phyloP scores from a whole-genome alignment of 2,113 vertebrate genomes.

The Oostethus manadensis region DNA sequence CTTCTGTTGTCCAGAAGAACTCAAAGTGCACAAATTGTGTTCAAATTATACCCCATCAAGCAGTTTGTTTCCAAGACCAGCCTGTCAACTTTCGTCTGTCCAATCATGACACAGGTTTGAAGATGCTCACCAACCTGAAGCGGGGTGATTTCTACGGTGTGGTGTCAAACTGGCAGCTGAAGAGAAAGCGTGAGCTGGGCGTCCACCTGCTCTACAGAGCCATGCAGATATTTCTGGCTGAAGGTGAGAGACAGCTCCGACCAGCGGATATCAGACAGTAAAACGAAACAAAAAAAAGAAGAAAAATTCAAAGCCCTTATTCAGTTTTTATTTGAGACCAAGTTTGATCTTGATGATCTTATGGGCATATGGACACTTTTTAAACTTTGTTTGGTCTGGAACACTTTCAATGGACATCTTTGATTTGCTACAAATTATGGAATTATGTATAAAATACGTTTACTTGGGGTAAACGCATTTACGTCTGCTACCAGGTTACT shows the following conservation, averaged over 20 bases:
- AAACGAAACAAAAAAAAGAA: conserved; percentile 1
- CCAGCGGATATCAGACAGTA: conserved; percentile 77
- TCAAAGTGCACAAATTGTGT: too few species aligned
- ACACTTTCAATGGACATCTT: too few species aligned
- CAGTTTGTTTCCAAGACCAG: not conserved
- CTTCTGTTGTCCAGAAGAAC: not conserved
- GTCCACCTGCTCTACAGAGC: conserved; percentile 78
- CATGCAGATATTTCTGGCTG: conserved; percentile 85
- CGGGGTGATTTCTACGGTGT: conserved; percentile 81
- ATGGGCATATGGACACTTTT: too few species aligned
- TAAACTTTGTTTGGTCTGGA: too few species aligned
- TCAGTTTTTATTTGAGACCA: too few species aligned
- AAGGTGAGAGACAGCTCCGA: conserved; percentile 83
- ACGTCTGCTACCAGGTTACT: too few species aligned
- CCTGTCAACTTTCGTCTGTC: not conserved
- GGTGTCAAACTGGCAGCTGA: conserved; percentile 72
- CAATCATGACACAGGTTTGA: conserved; percentile 69
- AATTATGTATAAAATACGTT: too few species aligned
- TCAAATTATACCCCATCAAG: not conserved
- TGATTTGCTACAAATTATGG: too few species aligned
- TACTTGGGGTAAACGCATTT: too few species aligned
- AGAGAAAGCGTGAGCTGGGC: conserved; percentile 72
- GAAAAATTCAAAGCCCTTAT: too few species aligned
- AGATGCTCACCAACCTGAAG: conserved; percentile 84
- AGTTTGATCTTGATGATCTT: too few species aligned